Base-by-base conservation (phyloP, 2,797 vertebrate genomes). In the Enoplosus armatus region DNA sequence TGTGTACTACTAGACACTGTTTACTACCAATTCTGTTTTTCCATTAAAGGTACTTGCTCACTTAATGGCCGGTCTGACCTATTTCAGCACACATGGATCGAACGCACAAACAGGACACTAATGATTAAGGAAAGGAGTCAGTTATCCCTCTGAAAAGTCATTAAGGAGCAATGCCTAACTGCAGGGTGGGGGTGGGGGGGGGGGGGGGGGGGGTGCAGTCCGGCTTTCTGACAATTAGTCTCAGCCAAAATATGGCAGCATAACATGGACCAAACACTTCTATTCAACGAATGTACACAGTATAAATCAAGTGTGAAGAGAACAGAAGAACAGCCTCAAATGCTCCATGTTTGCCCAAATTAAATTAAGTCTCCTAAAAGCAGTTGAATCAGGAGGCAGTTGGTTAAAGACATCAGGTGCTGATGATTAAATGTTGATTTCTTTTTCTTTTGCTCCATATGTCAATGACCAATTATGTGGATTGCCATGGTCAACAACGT, bases 1-100 rank as follows among this genome's bases (percentile, higher is more conserved):
- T 51, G 67, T 64, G 45, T 75, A 62, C 60, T 33, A 60, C 58
- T 35, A 69, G 35, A 58, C 77, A 43, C 48, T 54, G 43, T 72
- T 80, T 77, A 83, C 72, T 48, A 67, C 70, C 43, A 47, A 14
- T 67, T 72, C 43, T 61, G 35, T 75, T 82, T 55, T 76, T 60
- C 43, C 56, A 60, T 65, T 72, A 72, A 72, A 66, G 67, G 53
- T 69, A 43, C 69, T 67, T 74, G 35, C 60, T 75, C 39, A 14
- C 11, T 58, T 76, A 62, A 74, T 66, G 56, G 27, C 58, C 67
- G 26, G 26, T 20, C 53, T 53, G 74, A 69, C 55, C 72, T 63
- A 10, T 53, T 72, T 64, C 31, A 70, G 43, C 47, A 35, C 70
- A 71, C 24, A 9, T 15, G 18, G 47, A 33, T 24, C n/a, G n/a